Evolutionary conservation across 2,888 invertebrate species (phyloP).

Genomic region (Lithophane socia): DNA sequence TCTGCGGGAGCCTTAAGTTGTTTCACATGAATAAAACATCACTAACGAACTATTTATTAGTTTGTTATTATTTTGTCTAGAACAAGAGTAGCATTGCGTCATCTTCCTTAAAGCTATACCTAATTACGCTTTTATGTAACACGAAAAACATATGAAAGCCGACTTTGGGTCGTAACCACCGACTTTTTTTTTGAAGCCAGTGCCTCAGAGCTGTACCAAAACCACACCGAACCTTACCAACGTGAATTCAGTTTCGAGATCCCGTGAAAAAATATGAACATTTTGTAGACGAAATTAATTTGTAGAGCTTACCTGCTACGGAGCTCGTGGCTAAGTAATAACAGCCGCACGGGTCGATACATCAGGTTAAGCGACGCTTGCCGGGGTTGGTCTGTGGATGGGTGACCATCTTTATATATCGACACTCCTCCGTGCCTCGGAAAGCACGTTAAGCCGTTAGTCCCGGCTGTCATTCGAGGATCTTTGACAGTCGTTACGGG

Average conservation of each 20-base stretch:
- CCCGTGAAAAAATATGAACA: not conserved
- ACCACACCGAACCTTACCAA: not conserved
- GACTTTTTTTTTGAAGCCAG: not conserved
- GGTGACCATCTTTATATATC: too few species aligned
- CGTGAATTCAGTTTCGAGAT: slow-evolving; percentile 2
- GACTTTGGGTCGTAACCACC: not conserved
- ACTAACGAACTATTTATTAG: not conserved
- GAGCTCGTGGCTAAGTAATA: too few species aligned
- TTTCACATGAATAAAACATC: not conserved
- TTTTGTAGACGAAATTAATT: not conserved
- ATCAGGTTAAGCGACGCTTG: too few species aligned
- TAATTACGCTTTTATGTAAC: not conserved
- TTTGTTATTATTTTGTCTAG: not conserved
- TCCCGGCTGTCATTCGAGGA: too few species aligned
- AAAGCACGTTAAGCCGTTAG: too few species aligned
- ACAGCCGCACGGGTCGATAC: too few species aligned
- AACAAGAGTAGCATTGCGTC: not conserved
- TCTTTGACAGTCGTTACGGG: too few species aligned
- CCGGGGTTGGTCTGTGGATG: too few species aligned
- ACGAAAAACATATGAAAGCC: not conserved
- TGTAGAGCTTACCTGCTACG: not conserved
- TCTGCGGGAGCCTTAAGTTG: too few species aligned
- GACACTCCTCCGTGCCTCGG: too few species aligned
- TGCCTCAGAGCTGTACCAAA: not conserved
- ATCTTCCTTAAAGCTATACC: not conserved